These are phyloP conservation scores for Bufo bufo DNA, from an alignment of 2,113 vertebrate genomes.

Conservation along the genomic window DNA sequence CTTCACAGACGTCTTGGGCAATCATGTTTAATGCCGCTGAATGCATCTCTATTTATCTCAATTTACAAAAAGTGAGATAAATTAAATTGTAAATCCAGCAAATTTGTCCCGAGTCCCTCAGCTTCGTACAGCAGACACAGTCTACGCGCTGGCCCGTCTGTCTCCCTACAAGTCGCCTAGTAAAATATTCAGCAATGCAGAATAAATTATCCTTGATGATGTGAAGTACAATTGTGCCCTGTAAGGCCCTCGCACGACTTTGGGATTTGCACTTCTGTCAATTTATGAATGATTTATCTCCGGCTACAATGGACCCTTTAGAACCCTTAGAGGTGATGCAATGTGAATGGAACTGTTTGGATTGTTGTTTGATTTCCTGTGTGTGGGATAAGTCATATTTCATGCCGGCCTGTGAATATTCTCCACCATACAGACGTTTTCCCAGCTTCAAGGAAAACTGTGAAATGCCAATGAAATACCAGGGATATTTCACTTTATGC, in stretches of 20 bases:
- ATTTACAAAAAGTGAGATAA: background rate
- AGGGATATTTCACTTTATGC: background rate
- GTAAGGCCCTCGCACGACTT: constrained; percentile 20
- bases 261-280: constrained; percentile 29
- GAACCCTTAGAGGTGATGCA: constrained; percentile 28
- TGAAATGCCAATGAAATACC: background rate
- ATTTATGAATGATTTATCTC: constrained; percentile 49
- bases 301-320: constrained; percentile 32
- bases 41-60: background rate
- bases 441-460: background rate
- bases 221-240: constrained; percentile 52
- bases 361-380: constrained; percentile 25
- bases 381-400: constrained; percentile 19
- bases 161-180: background rate
- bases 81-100: constrained; percentile 3
- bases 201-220: constrained; percentile 48
- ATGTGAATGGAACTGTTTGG: constrained; percentile 46
- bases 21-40: background rate
- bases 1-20: background rate
- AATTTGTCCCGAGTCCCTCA: background rate
- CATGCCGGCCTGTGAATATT: background rate
- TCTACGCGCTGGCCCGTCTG: background rate
- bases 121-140: background rate
- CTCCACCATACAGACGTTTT: background rate
- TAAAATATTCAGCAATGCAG: constrained; percentile 54